These are phyloP conservation scores for Melanogrammus aeglefinus DNA, from an alignment of 2,797 vertebrate species.

Conservation along the genomic window DNA sequence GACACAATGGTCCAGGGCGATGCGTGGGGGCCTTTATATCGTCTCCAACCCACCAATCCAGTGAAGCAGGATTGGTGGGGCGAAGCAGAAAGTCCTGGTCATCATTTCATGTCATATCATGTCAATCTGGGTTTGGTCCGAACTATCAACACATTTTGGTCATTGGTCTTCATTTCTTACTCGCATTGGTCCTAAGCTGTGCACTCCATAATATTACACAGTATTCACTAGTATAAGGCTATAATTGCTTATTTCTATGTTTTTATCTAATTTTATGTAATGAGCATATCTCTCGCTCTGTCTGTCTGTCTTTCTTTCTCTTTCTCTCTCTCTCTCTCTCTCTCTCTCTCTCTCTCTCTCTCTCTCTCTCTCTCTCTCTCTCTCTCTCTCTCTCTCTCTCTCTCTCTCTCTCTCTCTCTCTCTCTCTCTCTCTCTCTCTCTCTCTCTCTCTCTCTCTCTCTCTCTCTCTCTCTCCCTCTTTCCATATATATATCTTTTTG, in stretches of 20 bases:
- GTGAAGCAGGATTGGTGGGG: background rate
- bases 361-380: background rate
- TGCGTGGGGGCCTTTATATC: constrained; percentile 54
- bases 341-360: too few relatives aligned
- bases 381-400: too few relatives aligned
- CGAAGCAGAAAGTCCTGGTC: constrained; percentile 15
- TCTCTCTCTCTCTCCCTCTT: background rate
- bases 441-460: too few relatives aligned
- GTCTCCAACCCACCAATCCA: constrained; percentile 27
- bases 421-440: too few relatives aligned
- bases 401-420: too few relatives aligned
- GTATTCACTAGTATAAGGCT: background rate
- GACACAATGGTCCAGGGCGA: constrained; percentile 20
- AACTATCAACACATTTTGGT: background rate
- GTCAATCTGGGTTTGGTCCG: background rate
- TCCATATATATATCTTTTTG: too few relatives aligned
- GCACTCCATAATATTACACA: background rate
- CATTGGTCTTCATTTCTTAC: background rate
- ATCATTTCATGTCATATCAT: background rate
- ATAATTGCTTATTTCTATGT: too few relatives aligned
- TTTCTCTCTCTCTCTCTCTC: too few relatives aligned
- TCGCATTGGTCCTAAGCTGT: background rate
- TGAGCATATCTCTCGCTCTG: too few relatives aligned
- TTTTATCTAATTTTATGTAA: too few relatives aligned
- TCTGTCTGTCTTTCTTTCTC: too few relatives aligned